Evolutionary conservation across 2,113 vertebrate genomes (phyloP).

Genomic region (Onychostruthus taczanowskii): DNA sequence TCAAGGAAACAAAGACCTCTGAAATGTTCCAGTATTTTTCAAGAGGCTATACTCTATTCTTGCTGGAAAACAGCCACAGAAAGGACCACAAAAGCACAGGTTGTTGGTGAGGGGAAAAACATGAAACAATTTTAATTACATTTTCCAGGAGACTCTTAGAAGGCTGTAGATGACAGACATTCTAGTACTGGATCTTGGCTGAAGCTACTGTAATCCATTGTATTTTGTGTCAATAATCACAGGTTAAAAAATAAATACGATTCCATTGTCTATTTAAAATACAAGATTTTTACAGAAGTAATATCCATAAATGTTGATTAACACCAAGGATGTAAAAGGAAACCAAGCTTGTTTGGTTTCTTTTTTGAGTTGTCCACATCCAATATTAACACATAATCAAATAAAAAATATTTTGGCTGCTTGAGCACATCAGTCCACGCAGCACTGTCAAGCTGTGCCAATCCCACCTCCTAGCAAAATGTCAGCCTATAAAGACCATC

Average conservation of each 20-base stretch:
- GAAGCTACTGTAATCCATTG: background rate
- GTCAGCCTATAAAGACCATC: background rate
- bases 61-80: background rate
- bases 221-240: background rate
- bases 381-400: background rate
- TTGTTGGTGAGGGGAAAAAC: background rate
- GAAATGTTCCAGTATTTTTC: background rate
- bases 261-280: background rate
- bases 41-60: background rate
- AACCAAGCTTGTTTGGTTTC: background rate
- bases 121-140: background rate
- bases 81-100: background rate
- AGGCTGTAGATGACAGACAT: background rate
- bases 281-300: background rate
- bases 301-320: background rate
- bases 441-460: background rate
- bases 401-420: background rate
- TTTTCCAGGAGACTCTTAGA: background rate
- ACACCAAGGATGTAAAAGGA: background rate
- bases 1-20: background rate
- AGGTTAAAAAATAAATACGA: background rate
- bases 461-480: background rate
- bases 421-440: background rate
- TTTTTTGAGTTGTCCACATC: background rate
- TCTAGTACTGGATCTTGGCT: background rate